Conservation (phyloP, 1,140 invertebrate genomes). For the Meloidogyne hapla region DNA sequence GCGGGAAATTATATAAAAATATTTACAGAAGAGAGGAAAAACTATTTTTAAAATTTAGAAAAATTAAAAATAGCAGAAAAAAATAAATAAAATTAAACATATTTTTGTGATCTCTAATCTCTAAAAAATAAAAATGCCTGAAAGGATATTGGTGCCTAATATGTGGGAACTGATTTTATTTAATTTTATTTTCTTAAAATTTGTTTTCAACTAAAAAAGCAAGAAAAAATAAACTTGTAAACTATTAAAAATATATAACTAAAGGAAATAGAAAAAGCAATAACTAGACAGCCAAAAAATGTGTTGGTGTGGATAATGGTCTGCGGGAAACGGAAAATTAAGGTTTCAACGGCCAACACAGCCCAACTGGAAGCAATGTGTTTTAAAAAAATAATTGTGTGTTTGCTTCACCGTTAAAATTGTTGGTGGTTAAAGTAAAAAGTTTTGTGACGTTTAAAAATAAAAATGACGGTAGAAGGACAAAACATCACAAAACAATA, state of each 20-base stretch:
- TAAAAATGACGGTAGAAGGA: not conserved
- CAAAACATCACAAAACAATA: not conserved
- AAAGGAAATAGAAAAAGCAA: not conserved
- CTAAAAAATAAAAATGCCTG: too few species aligned
- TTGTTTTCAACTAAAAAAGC: too few species aligned
- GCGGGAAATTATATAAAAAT: not conserved
- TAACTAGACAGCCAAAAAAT: not conserved
- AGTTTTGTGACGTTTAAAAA: not conserved
- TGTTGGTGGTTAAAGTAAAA: not conserved
- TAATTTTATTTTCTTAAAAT: too few species aligned
- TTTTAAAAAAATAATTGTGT: not conserved
- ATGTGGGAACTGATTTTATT: too few species aligned
- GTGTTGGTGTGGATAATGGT: not conserved
- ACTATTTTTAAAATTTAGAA: slow-evolving; percentile 1
- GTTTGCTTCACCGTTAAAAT: not conserved
- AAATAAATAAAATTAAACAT: too few species aligned
- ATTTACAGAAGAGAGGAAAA: not conserved
- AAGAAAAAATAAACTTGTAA: too few species aligned
- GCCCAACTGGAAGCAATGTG: not conserved
- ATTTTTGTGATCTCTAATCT: too few species aligned
- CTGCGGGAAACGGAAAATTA: not conserved
- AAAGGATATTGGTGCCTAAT: too few species aligned
- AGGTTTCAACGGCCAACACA: not conserved
- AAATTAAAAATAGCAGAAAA: not conserved
- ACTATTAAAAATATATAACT: too few species aligned